These are phyloP conservation scores for Mormyrops boulengeri DNA, from an alignment of 2,797 vertebrate species.

Conservation along the genomic window DNA sequence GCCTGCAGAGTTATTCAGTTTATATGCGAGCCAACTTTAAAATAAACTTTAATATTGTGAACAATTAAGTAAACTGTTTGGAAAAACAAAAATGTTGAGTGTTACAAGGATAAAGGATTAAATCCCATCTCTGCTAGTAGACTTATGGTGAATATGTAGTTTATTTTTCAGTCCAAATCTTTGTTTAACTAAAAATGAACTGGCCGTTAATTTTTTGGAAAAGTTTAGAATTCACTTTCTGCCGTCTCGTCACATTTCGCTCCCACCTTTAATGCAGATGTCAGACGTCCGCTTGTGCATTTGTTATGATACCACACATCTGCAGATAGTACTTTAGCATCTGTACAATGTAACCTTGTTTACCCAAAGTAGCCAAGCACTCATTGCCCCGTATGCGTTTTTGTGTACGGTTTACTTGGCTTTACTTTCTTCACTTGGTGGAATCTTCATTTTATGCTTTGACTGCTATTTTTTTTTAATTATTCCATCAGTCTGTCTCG, in stretches of 20 bases:
- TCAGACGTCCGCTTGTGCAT: background rate
- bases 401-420: background rate
- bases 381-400: background rate
- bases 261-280: background rate
- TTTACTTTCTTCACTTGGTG: background rate
- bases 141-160: background rate
- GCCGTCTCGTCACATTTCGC: background rate
- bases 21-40: background rate
- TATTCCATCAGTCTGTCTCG: background rate
- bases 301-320: background rate
- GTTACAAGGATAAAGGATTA: background rate
- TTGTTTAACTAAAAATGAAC: background rate
- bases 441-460: background rate
- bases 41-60: background rate
- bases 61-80: background rate
- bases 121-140: background rate
- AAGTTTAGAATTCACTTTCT: background rate
- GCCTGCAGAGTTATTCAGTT: background rate
- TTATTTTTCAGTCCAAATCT: background rate
- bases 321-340: background rate
- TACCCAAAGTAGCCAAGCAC: background rate
- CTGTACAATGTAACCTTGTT: slow-evolving; percentile 7
- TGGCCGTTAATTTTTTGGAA: background rate
- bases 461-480: background rate
- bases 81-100: slow-evolving; percentile 38